These are phyloP conservation scores for Chymomyza caudatula DNA, from an alignment of 2,888 invertebrate genomes.

Conservation along the genomic window DNA sequence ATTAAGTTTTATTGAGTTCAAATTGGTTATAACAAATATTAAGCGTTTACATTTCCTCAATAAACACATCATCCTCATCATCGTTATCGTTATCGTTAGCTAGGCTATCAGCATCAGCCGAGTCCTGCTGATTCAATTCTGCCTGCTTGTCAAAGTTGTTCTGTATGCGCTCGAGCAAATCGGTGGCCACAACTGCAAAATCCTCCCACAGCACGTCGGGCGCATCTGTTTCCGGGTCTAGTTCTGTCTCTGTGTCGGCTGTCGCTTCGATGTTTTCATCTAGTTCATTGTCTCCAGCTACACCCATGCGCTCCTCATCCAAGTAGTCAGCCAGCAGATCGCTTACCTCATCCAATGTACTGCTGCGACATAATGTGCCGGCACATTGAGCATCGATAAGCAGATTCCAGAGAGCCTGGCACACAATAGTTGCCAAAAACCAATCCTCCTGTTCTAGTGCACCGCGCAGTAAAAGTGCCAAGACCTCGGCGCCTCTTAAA, in stretches of 20 bases:
- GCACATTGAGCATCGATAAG: slow-evolving; percentile 79
- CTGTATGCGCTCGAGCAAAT: slow-evolving; percentile 82
- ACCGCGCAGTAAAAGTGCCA: slow-evolving; percentile 80
- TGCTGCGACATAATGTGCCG: slow-evolving; percentile 59
- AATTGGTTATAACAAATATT: not conserved
- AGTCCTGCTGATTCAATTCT: slow-evolving; percentile 6
- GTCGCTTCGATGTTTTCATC: slow-evolving; percentile 1
- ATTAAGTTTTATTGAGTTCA: not conserved
- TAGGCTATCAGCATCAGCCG: slow-evolving; percentile 1
- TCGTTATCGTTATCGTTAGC: slow-evolving; percentile 42
- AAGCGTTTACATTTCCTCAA: slow-evolving; percentile 63
- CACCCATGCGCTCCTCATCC: slow-evolving; percentile 81
- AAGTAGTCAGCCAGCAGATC: slow-evolving; percentile 80
- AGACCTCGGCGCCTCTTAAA: slow-evolving; percentile 79
- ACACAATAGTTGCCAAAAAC: slow-evolving; percentile 85
- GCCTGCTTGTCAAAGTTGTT: slow-evolving; percentile 63
- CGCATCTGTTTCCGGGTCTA: slow-evolving; percentile 22
- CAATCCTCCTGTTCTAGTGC: slow-evolving; percentile 82
- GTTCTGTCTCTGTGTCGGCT: not conserved
- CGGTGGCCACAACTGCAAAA: slow-evolving; percentile 86
- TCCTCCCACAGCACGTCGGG: slow-evolving; percentile 83
- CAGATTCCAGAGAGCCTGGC: slow-evolving; percentile 87
- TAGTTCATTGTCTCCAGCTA: slow-evolving; percentile 26
- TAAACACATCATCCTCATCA: slow-evolving; percentile 66
- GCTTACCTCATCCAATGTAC: slow-evolving; percentile 80